A percentile compares a stretch with the other conserved stretches of the same genome.
These are phyloP conservation scores for Argyrosomus regius DNA, from an alignment of 2,797 vertebrate species.

Conservation along the genomic window DNA sequence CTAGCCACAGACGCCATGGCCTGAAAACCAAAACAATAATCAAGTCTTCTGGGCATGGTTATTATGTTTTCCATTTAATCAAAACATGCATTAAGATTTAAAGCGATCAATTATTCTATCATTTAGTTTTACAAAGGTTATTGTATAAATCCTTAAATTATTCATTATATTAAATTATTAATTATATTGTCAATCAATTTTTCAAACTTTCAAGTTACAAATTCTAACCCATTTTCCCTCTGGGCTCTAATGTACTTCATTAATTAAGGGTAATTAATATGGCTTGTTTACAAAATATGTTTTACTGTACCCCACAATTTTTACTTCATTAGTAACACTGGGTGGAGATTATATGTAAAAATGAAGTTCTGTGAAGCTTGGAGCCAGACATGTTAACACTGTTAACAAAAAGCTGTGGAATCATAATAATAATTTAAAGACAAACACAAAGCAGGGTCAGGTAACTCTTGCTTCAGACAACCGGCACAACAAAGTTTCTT, in stretches of 20 bases:
- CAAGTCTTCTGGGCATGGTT: slow-evolving; percentile 47
- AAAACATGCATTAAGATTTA: slow-evolving; percentile 55
- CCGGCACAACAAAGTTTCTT: not conserved
- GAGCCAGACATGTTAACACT: not conserved
- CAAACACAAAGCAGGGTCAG: not conserved
- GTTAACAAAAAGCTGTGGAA: not conserved
- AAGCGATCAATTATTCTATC: slow-evolving; percentile 55
- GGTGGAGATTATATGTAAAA: not conserved
- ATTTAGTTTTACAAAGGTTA: slow-evolving; percentile 49
- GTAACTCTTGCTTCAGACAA: not conserved
- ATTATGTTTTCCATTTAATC: slow-evolving; percentile 58
- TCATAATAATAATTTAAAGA: slow-evolving; percentile 4
- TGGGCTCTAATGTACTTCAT: slow-evolving; percentile 40
- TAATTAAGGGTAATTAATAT: slow-evolving; percentile 56
- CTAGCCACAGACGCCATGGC: slow-evolving; percentile 48
- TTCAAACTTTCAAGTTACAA: slow-evolving; percentile 16
- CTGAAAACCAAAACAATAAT: slow-evolving; percentile 68
- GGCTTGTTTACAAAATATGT: slow-evolving; percentile 41
- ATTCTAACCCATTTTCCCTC: slow-evolving; percentile 13
- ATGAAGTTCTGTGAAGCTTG: not conserved
- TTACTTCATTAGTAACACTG: slow-evolving; percentile 33
- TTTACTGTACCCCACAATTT: slow-evolving; percentile 25
- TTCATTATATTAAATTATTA: slow-evolving; percentile 24
- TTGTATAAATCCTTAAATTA: slow-evolving; percentile 42
- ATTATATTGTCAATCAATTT: slow-evolving; percentile 45